Conservation (phyloP, 2,797 vertebrate genomes). For the Toxotes lorentzi region DNA sequence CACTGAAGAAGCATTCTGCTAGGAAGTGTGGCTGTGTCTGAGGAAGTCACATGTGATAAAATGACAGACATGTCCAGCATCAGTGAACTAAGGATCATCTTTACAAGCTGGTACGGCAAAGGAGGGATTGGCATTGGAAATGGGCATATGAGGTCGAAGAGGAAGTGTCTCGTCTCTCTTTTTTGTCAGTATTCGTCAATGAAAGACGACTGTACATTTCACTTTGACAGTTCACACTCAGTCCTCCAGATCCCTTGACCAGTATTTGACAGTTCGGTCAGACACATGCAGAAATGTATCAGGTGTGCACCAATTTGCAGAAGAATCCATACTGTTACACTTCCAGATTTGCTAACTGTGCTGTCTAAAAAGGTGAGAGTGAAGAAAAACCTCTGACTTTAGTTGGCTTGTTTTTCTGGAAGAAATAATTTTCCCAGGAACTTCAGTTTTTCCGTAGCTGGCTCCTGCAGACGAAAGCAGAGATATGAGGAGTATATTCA, state of each 20-base stretch:
- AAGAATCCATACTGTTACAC: conserved; percentile 62
- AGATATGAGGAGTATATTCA: conserved; percentile 80
- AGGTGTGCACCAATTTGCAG: conserved; percentile 29
- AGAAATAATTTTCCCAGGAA: conserved; percentile 60
- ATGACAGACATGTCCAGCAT: neutral
- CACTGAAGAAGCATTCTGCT: conserved; percentile 97
- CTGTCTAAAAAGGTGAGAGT: conserved; percentile 39
- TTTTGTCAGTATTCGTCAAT: conserved; percentile 34
- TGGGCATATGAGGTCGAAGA: conserved; percentile 19
- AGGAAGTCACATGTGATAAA: conserved; percentile 33
- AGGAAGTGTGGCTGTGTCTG: conserved; percentile 96
- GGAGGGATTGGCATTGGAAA: conserved; percentile 37
- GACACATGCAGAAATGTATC: conserved; percentile 27
- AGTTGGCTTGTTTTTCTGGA: conserved; percentile 40
- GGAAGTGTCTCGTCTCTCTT: conserved; percentile 20
- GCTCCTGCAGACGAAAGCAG: conserved; percentile 54
- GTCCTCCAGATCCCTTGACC: conserved; percentile 18
- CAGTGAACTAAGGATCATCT: conserved; percentile 41
- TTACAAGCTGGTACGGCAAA: conserved; percentile 43
- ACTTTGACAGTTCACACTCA: conserved; percentile 11
- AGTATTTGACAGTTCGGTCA: conserved; percentile 12
- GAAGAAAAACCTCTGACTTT: conserved; percentile 25
- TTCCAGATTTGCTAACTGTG: conserved; percentile 48
- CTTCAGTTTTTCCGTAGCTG: conserved; percentile 60
- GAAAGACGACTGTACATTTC: conserved; percentile 20